Percentiles rank a stretch among this genome's conserved stretches.
Conservation (phyloP, 2,888 invertebrate genomes). For the Vandiemenella viatica region DNA sequence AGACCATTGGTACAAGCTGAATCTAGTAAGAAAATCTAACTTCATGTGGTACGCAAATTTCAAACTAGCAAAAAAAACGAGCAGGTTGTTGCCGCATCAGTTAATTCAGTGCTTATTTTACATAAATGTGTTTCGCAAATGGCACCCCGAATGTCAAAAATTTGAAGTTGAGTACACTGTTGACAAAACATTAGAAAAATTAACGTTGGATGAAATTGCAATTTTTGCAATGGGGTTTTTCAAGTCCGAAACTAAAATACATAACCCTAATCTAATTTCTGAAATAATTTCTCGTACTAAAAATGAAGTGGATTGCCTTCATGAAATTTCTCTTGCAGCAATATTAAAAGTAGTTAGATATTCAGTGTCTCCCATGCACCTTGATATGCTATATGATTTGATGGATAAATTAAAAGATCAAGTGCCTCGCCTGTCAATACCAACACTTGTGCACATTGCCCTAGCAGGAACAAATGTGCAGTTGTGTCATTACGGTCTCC, state of each 20-base stretch:
- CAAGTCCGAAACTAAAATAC: slow-evolving; percentile 51
- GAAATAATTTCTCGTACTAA: slow-evolving; percentile 37
- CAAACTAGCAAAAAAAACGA: slow-evolving; percentile 39
- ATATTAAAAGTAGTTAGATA: slow-evolving; percentile 50
- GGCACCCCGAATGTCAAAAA: slow-evolving; percentile 35
- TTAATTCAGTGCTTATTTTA: slow-evolving; percentile 52
- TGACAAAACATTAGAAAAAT: slow-evolving; percentile 34
- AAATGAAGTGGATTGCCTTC: slow-evolving; percentile 35
- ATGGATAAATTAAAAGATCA: slow-evolving; percentile 38
- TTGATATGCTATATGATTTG: slow-evolving; percentile 33
- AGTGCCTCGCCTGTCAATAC: slow-evolving; percentile 40
- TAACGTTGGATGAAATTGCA: slow-evolving; percentile 50
- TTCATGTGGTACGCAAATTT: slow-evolving; percentile 38
- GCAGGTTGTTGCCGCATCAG: slow-evolving; percentile 42
- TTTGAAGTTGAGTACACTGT: slow-evolving; percentile 49
- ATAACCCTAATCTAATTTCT: slow-evolving; percentile 32
- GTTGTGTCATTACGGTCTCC: slow-evolving; percentile 30
- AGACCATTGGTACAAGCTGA: slow-evolving; percentile 47
- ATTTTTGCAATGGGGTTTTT: slow-evolving; percentile 63
- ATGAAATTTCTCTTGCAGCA: slow-evolving; percentile 49
- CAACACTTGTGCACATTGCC: slow-evolving; percentile 49
- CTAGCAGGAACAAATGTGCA: slow-evolving; percentile 41
- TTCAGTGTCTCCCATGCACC: slow-evolving; percentile 33
- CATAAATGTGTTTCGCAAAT: slow-evolving; percentile 40
- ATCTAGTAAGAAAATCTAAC: slow-evolving; percentile 37